Evolutionary conservation across 2,888 invertebrate genomes (phyloP).

Genomic region (Nomada lathburiana): DNA sequence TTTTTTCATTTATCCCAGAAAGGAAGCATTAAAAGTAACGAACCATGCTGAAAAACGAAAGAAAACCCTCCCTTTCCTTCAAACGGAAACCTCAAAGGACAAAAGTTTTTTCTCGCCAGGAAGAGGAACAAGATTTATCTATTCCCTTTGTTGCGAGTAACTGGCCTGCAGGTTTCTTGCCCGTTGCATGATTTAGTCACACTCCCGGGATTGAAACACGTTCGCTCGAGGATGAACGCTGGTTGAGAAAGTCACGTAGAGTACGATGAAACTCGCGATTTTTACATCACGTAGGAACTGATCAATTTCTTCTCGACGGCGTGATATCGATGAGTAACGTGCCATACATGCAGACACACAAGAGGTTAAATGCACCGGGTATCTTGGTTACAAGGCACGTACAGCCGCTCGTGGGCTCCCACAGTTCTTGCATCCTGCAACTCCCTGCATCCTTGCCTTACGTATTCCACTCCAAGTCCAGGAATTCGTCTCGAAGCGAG

Average conservation of each 20-base stretch:
- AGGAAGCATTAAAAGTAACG: too few species aligned
- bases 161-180: too few species aligned
- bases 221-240: neutral
- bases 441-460: conserved; percentile 49
- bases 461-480: conserved; percentile 56
- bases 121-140: neutral
- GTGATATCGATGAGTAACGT: conserved; percentile 59
- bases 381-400: conserved; percentile 80
- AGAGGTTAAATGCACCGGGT: conserved; percentile 62
- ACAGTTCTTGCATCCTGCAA: conserved; percentile 72
- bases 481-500: conserved; percentile 54
- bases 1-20: too few species aligned
- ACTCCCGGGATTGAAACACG: neutral
- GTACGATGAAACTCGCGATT: conserved; percentile 26
- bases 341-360: conserved; percentile 48
- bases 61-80: neutral
- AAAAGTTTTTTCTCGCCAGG: too few species aligned
- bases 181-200: neutral
- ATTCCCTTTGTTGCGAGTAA: neutral
- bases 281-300: conserved; percentile 24
- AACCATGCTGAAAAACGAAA: too few species aligned
- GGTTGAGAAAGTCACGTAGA: neutral
- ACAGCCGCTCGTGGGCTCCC: conserved; percentile 71
- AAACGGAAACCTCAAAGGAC: neutral
- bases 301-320: conserved; percentile 37